Conservation (phyloP, 2,888 invertebrate species). For the Anodontia alba region DNA sequence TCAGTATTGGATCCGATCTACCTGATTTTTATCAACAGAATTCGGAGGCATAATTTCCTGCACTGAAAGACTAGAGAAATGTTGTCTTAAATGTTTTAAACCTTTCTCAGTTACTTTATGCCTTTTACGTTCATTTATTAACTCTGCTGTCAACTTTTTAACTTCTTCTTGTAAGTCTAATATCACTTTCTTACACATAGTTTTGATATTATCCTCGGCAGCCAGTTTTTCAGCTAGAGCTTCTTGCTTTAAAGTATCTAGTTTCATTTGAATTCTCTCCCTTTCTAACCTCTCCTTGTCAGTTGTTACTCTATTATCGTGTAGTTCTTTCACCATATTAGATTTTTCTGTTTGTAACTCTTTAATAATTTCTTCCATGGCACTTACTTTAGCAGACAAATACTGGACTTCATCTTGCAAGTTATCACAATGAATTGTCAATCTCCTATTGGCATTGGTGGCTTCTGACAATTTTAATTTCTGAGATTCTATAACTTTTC, state of each 20-base stretch:
- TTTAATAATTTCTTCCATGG: conserved; percentile 76
- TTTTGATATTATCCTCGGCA: conserved; percentile 70
- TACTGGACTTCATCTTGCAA: conserved; percentile 72
- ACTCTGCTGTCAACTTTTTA: conserved; percentile 64
- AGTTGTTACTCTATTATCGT: conserved; percentile 66
- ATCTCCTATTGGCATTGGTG: conserved; percentile 74
- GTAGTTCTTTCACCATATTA: conserved; percentile 71
- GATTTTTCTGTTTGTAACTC: conserved; percentile 73
- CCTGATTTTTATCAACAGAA: conserved; percentile 68
- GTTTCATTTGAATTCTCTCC: conserved; percentile 69
- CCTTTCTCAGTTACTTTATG: conserved; percentile 75
- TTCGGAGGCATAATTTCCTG: conserved; percentile 70
- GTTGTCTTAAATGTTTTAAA: conserved; percentile 76
- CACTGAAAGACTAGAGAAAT: conserved; percentile 77
- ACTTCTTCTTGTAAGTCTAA: conserved; percentile 72
- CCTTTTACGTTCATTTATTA: conserved; percentile 69
- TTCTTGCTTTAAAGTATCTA: conserved; percentile 69
- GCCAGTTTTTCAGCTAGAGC: conserved; percentile 67
- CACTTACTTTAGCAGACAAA: conserved; percentile 70
- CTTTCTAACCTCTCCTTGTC: conserved; percentile 74
- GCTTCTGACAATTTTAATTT: conserved; percentile 67
- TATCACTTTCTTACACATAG: conserved; percentile 73
- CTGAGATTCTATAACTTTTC: conserved; percentile 59
- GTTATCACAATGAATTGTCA: conserved; percentile 77
- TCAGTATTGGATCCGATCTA: conserved; percentile 66